Evolutionary conservation across 2,113 vertebrate genomes (phyloP).

Genomic region (Archilochus colubris): DNA sequence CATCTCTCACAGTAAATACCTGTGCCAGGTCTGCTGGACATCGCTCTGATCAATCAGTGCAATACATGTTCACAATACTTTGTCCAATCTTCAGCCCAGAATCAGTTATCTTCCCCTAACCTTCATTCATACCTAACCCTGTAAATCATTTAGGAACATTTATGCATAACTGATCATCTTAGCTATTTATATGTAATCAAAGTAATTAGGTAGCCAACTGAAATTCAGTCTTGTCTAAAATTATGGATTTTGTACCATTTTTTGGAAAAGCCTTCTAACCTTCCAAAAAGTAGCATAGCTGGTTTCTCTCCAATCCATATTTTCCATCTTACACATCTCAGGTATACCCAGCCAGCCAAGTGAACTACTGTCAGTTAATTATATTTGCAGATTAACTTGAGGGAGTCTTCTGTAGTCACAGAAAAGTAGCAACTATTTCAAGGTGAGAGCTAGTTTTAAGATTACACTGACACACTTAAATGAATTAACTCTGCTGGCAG

Average conservation of each 20-base stretch:
- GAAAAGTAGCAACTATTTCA: not conserved
- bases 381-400: not conserved
- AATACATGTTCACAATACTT: not conserved
- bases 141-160: not conserved
- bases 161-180: not conserved
- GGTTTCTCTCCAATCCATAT: not conserved
- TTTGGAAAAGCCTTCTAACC: not conserved
- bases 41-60: not conserved
- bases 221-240: not conserved
- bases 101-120: not conserved
- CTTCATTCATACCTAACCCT: not conserved
- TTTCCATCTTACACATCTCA: not conserved
- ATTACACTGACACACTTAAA: not conserved
- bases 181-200: not conserved
- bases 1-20: not conserved
- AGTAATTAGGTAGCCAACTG: not conserved
- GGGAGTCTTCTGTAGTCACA: not conserved
- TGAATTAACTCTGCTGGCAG: not conserved
- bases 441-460: not conserved
- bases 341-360: not conserved
- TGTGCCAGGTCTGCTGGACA: not conserved
- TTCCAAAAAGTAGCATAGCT: not conserved
- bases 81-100: not conserved
- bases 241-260: not conserved
- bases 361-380: not conserved